phyloP scores from a whole-genome alignment of 1,140 invertebrate genomes.

The Neodiprion lecontei region DNA sequence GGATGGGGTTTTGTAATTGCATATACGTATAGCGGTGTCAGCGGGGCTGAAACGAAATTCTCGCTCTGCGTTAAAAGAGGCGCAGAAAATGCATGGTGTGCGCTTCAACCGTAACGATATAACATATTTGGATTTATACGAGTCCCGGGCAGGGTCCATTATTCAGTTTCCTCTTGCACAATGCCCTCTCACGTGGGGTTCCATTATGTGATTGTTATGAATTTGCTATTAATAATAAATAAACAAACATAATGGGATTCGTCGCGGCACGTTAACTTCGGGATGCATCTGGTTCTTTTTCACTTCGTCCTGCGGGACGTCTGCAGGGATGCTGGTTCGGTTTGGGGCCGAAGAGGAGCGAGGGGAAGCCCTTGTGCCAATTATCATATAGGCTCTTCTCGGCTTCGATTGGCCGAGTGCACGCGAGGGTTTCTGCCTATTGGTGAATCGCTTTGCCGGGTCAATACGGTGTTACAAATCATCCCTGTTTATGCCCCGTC shows the following conservation, averaged over 20 bases:
- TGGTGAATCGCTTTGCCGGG: conserved; percentile 34
- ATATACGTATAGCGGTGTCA: neutral
- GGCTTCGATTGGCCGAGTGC: conserved; percentile 25
- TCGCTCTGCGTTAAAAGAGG: conserved; percentile 29
- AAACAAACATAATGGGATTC: conserved; percentile 58
- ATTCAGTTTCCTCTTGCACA: conserved; percentile 12
- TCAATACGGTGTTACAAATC: conserved; percentile 48
- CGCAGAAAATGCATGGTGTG: conserved; percentile 40
- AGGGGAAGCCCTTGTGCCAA: neutral
- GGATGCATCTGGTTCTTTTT: conserved; percentile 51
- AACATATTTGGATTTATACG: conserved; percentile 28
- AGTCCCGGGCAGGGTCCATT: conserved; percentile 17
- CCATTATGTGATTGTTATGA: conserved; percentile 61
- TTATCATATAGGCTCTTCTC: conserved; percentile 10
- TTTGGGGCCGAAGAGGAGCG: conserved; percentile 1
- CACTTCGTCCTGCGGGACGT: neutral
- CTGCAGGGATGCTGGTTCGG: neutral
- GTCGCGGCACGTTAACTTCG: conserved; percentile 55
- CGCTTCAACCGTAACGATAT: conserved; percentile 45
- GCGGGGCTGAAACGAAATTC: neutral
- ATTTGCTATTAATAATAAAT: conserved; percentile 63
- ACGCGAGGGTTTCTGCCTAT: neutral
- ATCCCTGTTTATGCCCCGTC: conserved; percentile 36
- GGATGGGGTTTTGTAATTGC: neutral
- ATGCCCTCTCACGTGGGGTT: conserved; percentile 26